Conservation (phyloP, 2,113 vertebrate genomes). For the Toxotes jaculatrix region DNA sequence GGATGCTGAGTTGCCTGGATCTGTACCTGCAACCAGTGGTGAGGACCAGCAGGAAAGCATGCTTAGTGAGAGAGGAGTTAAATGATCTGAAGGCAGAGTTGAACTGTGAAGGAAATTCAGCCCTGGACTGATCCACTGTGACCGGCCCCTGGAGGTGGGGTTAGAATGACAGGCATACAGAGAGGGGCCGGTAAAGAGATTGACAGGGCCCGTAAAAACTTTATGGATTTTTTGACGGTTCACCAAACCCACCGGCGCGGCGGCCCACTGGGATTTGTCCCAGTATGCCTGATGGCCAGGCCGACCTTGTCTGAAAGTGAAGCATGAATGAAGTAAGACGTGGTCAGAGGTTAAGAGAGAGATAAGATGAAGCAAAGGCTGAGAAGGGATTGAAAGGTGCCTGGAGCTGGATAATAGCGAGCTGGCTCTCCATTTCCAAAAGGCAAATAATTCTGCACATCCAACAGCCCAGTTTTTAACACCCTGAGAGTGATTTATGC, state of each 20-base stretch:
- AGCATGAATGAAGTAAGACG: conserved; percentile 14
- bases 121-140: not conserved
- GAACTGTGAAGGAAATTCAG: not conserved
- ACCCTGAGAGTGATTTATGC: conserved; percentile 8
- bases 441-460: conserved; percentile 36
- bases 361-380: conserved; percentile 29
- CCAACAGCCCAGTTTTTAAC: conserved; percentile 17
- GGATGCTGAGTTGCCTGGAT: conserved; percentile 29
- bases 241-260: not conserved
- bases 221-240: not conserved
- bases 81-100: not conserved
- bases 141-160: not conserved
- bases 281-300: not conserved
- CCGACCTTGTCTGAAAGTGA: not conserved
- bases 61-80: not conserved
- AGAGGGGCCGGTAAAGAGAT: not conserved
- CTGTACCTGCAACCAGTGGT: conserved; percentile 22
- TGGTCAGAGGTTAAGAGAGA: not conserved
- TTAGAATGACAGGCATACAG: not conserved
- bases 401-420: conserved; percentile 13
- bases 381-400: conserved; percentile 19
- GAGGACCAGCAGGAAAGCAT: not conserved
- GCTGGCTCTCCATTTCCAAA: conserved; percentile 14
- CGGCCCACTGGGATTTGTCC: not conserved
- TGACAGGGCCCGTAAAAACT: not conserved